Percentiles rank a stretch among this genome's conserved stretches.
Conservation (phyloP, 2,888 invertebrate genomes). For the Agrochola macilenta region DNA sequence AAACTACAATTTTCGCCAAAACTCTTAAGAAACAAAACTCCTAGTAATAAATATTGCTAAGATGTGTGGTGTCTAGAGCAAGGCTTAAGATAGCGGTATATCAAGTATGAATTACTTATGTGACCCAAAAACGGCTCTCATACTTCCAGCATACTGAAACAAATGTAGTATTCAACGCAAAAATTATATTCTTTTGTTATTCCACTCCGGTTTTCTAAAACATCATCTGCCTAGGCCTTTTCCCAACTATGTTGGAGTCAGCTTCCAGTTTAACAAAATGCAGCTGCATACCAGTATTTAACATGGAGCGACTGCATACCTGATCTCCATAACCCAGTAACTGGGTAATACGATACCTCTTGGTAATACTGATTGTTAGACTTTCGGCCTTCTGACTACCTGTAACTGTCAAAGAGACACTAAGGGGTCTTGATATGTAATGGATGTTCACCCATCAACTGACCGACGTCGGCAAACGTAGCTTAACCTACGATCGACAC, state of each 20-base stretch:
- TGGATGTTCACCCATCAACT: too few relatives aligned
- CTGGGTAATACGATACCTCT: too few relatives aligned
- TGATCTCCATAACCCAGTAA: too few relatives aligned
- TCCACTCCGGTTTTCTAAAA: not conserved
- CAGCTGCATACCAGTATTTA: not conserved
- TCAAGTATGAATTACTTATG: slow-evolving; percentile 54
- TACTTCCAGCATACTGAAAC: slow-evolving; percentile 14
- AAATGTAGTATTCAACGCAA: slow-evolving; percentile 5
- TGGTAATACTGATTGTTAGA: too few relatives aligned
- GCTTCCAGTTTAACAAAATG: not conserved
- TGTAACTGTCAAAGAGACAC: too few relatives aligned
- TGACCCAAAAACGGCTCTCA: slow-evolving; percentile 36
- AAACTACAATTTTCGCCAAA: slow-evolving; percentile 9
- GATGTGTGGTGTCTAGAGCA: slow-evolving; percentile 39
- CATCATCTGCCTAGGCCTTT: too few relatives aligned
- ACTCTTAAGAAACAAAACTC: slow-evolving; percentile 12
- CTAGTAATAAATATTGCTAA: slow-evolving; percentile 38
- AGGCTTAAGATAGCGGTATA: slow-evolving; percentile 24
- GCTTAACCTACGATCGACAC: too few relatives aligned
- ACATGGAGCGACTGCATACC: not conserved
- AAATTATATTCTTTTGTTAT: not conserved
- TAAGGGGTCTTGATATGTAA: too few relatives aligned
- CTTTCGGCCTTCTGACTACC: too few relatives aligned
- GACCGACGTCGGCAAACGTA: too few relatives aligned
- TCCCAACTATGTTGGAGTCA: too few relatives aligned